phyloP scores from a whole-genome alignment of 2,888 invertebrate species.

The Dryocosmus kuriphilus region DNA sequence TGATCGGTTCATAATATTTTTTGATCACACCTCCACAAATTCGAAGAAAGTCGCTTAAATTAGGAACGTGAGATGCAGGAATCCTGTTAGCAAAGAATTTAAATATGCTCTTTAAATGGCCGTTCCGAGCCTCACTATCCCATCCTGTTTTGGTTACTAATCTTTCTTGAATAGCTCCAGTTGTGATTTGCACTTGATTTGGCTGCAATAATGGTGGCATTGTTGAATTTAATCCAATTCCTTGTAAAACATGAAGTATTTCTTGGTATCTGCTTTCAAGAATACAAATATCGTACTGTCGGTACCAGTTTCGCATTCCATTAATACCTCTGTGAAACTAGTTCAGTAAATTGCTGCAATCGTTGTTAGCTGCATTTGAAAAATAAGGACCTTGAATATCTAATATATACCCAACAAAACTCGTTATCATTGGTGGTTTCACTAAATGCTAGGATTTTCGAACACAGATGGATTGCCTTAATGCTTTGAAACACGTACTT shows the following conservation, averaged over 20 bases:
- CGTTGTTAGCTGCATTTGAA: constrained; percentile 46
- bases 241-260: background rate
- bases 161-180: constrained; percentile 44
- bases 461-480: too few species aligned
- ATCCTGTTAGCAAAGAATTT: too few species aligned
- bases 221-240: constrained; percentile 21
- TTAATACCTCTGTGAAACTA: constrained; percentile 13
- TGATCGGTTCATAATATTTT: constrained; percentile 11
- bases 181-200: constrained; percentile 42
- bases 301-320: constrained; percentile 39
- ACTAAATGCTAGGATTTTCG: constrained; percentile 42
- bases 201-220: constrained; percentile 39
- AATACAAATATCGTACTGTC: constrained; percentile 17
- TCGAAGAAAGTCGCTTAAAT: too few species aligned
- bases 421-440: constrained; percentile 38
- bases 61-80: too few species aligned
- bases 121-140: constrained; percentile 46
- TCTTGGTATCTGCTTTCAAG: constrained; percentile 41
- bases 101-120: background rate
- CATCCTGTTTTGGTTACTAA: constrained; percentile 47
- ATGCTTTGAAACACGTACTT: constrained; percentile 28
- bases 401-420: constrained; percentile 46
- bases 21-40: constrained; percentile 47
- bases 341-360: constrained; percentile 18
- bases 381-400: constrained; percentile 45